Evolutionary conservation across 2,113 vertebrate species (phyloP).

Genomic region (Entomyzon cyanotis): DNA sequence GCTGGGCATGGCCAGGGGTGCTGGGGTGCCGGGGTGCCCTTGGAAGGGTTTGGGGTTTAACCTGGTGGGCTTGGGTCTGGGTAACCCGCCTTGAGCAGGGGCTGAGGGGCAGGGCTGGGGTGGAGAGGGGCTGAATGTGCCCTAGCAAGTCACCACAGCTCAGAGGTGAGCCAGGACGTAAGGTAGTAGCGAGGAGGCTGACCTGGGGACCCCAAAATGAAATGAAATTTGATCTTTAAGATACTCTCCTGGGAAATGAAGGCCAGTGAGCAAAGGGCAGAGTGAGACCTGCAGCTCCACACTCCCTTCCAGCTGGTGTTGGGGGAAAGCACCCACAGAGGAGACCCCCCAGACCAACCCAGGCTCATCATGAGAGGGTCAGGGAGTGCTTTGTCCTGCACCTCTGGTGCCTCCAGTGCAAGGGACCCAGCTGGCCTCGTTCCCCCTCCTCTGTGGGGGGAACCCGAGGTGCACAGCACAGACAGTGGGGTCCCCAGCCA

Average conservation of each 20-base stretch:
- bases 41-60: neutral
- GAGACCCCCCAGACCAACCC: neutral
- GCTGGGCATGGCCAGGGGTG: accelerated
- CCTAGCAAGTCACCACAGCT: neutral
- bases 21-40: accelerated
- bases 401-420: neutral
- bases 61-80: neutral
- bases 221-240: neutral
- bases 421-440: accelerated
- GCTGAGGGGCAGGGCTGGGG: neutral
- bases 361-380: accelerated
- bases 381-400: accelerated
- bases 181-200: neutral
- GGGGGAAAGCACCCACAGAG: accelerated
- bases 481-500: accelerated
- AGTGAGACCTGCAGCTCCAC: neutral
- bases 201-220: neutral
- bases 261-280: neutral
- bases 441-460: neutral
- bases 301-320: accelerated
- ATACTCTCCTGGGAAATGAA: neutral
- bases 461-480: accelerated
- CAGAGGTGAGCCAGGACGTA: neutral
- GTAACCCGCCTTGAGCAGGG: accelerated
- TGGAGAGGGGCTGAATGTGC: accelerated